These are phyloP conservation scores for Promerops cafer DNA, from an alignment of 2,113 vertebrate species.

Conservation along the genomic window DNA sequence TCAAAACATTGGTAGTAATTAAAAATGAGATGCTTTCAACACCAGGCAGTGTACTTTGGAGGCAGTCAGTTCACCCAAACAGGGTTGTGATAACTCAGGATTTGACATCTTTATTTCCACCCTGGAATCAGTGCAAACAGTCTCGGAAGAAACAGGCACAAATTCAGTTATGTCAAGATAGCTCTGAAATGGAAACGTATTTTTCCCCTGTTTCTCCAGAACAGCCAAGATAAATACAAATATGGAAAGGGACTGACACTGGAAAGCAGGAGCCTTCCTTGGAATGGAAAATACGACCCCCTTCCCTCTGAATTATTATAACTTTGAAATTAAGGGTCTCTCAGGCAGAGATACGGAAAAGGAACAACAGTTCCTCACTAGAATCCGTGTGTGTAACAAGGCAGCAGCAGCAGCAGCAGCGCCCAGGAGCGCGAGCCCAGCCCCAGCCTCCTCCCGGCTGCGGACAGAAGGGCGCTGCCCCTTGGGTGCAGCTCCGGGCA, in stretches of 20 bases:
- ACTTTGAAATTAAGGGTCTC: neutral
- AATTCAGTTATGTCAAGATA: neutral
- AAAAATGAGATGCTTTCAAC: neutral
- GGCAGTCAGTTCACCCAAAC: neutral
- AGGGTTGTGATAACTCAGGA: neutral
- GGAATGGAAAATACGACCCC: neutral
- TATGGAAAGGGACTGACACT: neutral
- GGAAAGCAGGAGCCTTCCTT: neutral
- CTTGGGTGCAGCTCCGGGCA: neutral
- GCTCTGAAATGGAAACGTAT: neutral
- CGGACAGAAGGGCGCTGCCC: neutral
- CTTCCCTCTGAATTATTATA: fast-evolving
- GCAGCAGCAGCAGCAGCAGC: neutral
- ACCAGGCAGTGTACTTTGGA: neutral
- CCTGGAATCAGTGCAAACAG: neutral
- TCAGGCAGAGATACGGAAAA: neutral
- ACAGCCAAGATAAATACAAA: neutral
- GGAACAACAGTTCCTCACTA: fast-evolving
- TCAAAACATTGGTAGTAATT: neutral
- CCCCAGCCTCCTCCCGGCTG: neutral
- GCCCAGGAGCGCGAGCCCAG: neutral
- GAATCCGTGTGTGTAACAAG: fast-evolving
- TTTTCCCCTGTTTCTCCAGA: neutral
- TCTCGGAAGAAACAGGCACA: neutral
- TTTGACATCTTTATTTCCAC: neutral